Evolutionary conservation across 2,113 vertebrate genomes (phyloP), one percentile per base, ranked within the genome.

Genomic region (Parus major): DNA sequence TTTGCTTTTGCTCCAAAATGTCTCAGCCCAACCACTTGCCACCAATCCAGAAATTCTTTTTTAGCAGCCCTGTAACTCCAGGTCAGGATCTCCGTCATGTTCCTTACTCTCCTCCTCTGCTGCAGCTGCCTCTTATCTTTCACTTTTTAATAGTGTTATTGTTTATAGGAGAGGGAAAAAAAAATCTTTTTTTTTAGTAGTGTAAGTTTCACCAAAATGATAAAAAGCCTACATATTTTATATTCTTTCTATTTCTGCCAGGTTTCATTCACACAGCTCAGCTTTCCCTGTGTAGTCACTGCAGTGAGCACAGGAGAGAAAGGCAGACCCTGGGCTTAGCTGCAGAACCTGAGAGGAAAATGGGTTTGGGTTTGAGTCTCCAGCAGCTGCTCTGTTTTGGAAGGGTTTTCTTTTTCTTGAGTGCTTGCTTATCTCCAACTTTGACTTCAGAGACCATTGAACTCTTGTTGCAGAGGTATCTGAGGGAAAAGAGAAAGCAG

Each of bases 381-480:
- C 71, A 84, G 53, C 21, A 72, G 49, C 33, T 79, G 55, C 19
- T 90, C 22, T 27, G 10, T 9, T 76, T 61, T 52, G 29, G 41
- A 71, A 66, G 12, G 15, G 1, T 3, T 36, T 61, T 69, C 63
- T 55, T 36, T 63, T 78, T 49, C 49, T 60, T 44, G 24, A 73
- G 28, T 6, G 1, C 75, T 73, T 3, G 0, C 25, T 82, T 72
- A 57, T 49, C 59, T 88, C 57, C 56, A 49, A 3, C 33, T 94
- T 86, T 68, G 56, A 52, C 36, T 91, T 93, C 76, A 82, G 77
- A 96, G 57, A 82, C 91, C 65, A 47, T 49, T 79, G 88, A 50
- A 57, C 52, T 90, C 41, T 77, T 86, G 36, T 59, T 83, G 61
- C 55, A 77, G 82, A 93, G 35, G 44, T 65, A 42, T 31, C 82